phyloP scores from a whole-genome alignment of 23 tunicate species.

The Halocynthia roretzi region DNA sequence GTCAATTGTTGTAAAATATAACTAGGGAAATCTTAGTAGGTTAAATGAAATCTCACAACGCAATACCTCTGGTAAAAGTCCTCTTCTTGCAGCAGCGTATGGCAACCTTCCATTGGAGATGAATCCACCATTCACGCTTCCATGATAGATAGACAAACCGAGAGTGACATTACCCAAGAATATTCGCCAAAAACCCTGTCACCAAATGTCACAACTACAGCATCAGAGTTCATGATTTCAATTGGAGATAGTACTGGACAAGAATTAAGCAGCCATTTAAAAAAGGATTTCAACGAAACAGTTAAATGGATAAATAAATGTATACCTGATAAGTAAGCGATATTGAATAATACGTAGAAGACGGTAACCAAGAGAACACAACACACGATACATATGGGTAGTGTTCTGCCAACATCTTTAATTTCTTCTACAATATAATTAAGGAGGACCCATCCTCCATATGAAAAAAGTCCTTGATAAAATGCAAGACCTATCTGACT shows the following conservation, averaged over 20 bases:
- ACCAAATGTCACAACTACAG: slow-evolving; percentile 61
- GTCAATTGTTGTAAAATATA: not conserved
- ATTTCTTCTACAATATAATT: no score
- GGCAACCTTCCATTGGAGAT: slow-evolving; percentile 15
- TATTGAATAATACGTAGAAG: no score
- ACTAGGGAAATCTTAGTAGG: not conserved
- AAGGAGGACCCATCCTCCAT: no score
- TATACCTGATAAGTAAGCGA: not conserved
- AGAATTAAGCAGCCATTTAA: no score
- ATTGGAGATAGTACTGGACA: slow-evolving; percentile 22
- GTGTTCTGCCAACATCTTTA: no score
- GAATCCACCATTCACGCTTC: slow-evolving; percentile 37
- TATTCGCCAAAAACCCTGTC: slow-evolving; percentile 20
- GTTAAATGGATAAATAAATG: not conserved
- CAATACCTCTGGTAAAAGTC: slow-evolving; percentile 41
- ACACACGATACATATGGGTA: no score
- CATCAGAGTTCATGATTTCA: slow-evolving; percentile 51
- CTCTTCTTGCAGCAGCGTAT: slow-evolving; percentile 48
- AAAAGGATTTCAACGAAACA: no score
- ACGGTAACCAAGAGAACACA: no score
- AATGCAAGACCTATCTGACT: no score
- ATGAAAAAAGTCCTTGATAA: no score
- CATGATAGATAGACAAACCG: slow-evolving; percentile 46
- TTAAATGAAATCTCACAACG: no score
- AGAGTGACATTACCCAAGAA: slow-evolving; percentile 48